Base-by-base conservation (phyloP, 2,113 vertebrate genomes). In the Cinclus cinclus region DNA sequence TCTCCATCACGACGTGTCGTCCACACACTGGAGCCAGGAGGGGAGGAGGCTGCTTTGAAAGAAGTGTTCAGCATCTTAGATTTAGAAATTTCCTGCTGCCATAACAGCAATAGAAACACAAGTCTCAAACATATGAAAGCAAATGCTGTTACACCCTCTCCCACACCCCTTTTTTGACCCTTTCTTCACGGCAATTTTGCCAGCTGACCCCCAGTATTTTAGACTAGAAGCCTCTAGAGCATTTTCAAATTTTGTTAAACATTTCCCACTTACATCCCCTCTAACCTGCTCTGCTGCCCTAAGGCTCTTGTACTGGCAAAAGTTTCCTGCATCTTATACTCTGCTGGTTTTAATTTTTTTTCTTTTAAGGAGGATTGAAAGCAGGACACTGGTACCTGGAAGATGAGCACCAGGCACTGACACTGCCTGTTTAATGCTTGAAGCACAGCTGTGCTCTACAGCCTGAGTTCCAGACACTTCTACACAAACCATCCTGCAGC, bases 1-100 rank as follows among this genome's bases (percentile, higher is more conserved):
- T 98, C 98, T 4, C 97, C 98, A 2, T 99, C 97, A 0, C 92
- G 52, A 9, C 15, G 92, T 1, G 96, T 91, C 2, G 99, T 99
- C 98, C 98, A 99, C 81, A 99, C 74, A 2, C 47, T 13, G 11
- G 27, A 35, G 24, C 55, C 1, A 7, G 55, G 7, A 21, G 70
- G 5, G 12, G 68, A 27, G 35, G 53, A 39, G 21, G 46, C 87
- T 96, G 81, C 5, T 59, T 30, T 9, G 35, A 64, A 56, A 92
- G 31, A 82, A 80, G 52, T 0, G 8, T 13, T 77, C 67, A 83
- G 79, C 33, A 47, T 11, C 31, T 71, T 7, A 2, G 2, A 23
- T 22, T 60, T 33, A 69, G 46, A 60, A 11, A 68, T 9, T 5
- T 10, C 59, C 59, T 50, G 25, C 35, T 76, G 69, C 44, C 25